Conservation (phyloP, 2,888 invertebrate genomes). For the Philaethria dido region DNA sequence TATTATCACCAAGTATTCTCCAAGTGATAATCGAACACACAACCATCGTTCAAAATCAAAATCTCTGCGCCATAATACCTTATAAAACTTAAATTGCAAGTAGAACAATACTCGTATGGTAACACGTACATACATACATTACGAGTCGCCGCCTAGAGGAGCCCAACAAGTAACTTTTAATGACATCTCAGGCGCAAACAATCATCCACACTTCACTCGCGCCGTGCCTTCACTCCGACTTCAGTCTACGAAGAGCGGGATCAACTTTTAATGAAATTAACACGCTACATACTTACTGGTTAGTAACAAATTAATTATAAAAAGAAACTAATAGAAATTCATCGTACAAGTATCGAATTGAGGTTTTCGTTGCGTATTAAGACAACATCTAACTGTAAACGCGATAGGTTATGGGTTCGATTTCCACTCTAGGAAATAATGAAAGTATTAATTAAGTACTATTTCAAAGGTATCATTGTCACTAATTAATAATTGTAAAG, state of each 20-base stretch:
- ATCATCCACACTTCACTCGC: conserved; percentile 13
- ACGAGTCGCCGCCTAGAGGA: neutral
- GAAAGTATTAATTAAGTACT: too few species aligned
- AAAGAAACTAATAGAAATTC: too few species aligned
- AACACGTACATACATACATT: conserved; percentile 8
- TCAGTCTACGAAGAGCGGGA: neutral
- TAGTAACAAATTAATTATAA: too few species aligned
- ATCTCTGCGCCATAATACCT: neutral
- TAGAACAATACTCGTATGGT: neutral
- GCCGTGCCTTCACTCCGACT: conserved; percentile 1
- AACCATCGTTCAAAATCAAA: neutral
- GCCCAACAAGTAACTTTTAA: conserved; percentile 13
- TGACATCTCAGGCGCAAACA: conserved; percentile 24
- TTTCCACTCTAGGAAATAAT: too few species aligned
- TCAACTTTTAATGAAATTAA: conserved; percentile 26
- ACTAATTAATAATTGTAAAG: too few species aligned
- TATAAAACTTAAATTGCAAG: conserved; percentile 14
- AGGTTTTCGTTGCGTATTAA: too few species aligned
- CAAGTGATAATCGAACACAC: too few species aligned
- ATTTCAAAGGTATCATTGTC: too few species aligned
- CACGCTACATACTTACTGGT: conserved; percentile 8
- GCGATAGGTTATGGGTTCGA: too few species aligned
- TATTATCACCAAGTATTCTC: too few species aligned
- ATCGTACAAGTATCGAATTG: too few species aligned
- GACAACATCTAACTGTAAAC: too few species aligned